Evolutionary conservation across 2,797 vertebrate species (phyloP), one percentile per base, ranked within the genome.

Genomic region (Varecia variegata): DNA sequence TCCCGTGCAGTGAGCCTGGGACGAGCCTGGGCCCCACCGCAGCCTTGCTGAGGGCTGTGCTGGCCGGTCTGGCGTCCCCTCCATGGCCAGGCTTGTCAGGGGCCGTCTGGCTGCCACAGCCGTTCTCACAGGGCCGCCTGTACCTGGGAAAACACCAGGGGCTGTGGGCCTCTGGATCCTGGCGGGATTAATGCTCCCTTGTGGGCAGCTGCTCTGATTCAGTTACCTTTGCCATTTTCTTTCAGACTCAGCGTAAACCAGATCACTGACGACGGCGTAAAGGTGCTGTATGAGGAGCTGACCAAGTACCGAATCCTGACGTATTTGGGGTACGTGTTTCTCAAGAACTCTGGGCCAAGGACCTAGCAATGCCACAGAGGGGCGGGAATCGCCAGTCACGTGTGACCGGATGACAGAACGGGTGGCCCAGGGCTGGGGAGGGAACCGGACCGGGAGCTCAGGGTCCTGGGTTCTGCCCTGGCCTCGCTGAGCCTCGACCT

Each of bases 171-270:
- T 79, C 38, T 47, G 52, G 65, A 15, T 40, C 32, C 25, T 20
- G 13, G 27, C 62, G 27, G 32, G 60, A 23, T 62, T 14, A 6
- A 1, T 43, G 32, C 32, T 65, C 32, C 79, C 62, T 56, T 15
- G 0, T n/a, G 71, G 95, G 35, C 5, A 67, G 47, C 45, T 17
- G 2, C 40, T 52, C 10, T 60, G 20, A 92, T 45, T 17, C 43
- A 3, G n/a, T 82, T 90, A 27, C 32, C 47, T 79, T 82, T 38
- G 12, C 35, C 54, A 8, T 87, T 95, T 96, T 85, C 10, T 98
- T 98, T 50, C 98, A 99, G 99, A 96, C 98, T 99, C 88, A 99
- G 98, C 43, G 99, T 99, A 73, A 99, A 99, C 97, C 99, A 99
- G 96, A 98, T 99, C 84, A 99, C 99, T 2, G 99, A 99, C 98